Evolutionary conservation across 1,140 invertebrate genomes (phyloP), one percentile per base, ranked within the genome.

Genomic region (Diabrotica undecimpunctata): DNA sequence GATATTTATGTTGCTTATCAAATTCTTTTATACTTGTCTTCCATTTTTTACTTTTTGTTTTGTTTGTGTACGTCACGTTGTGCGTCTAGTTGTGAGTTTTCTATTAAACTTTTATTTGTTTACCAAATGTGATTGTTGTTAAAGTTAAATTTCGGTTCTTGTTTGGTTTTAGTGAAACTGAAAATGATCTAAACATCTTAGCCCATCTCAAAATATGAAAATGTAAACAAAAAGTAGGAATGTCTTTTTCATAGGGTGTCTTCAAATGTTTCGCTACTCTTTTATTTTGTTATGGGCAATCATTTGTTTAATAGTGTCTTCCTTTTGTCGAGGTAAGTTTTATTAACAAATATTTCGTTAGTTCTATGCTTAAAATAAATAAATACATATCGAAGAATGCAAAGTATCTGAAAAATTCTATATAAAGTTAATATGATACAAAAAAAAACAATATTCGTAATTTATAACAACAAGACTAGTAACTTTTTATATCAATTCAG

Each of bases 161-260:
- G 8, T 46, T 46, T n/a, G 2, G 41, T 46, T 8, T n/a, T 46
- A 10, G n/a, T 46, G 41, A 46, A 4, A 46, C 6, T 46, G 8
- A 6, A 46, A 46, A n/a, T 46, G 8, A 25, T 25, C 25, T 25
- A 25, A 25, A 25, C 25, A 25, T 25, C 25, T 4, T 25, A 25
- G 25, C 25, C 25, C 25, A 25, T 25, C 25, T 25, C 25, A 25
- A 10, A 46, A 46, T 46, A 10, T n/a, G n/a, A 46, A 46, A n/a
- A 46, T 46, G 41, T 46, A 46, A 46, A 46, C 41, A 46, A 46
- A 46, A 46, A 10, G 41, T 46, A 46, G 41, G 41, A 46, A 46
- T 46, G 41, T 46, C 25, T 25, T 25, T 25, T 46, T n/a, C 8
- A 46, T n/a, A n/a, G 41, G 41, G 41, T 46, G 41, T n/a, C 41